Percentiles rank a stretch among this genome's conserved stretches.
These are phyloP conservation scores for Tor tambroides DNA, from an alignment of 2,113 vertebrate species.

Conservation along the genomic window DNA sequence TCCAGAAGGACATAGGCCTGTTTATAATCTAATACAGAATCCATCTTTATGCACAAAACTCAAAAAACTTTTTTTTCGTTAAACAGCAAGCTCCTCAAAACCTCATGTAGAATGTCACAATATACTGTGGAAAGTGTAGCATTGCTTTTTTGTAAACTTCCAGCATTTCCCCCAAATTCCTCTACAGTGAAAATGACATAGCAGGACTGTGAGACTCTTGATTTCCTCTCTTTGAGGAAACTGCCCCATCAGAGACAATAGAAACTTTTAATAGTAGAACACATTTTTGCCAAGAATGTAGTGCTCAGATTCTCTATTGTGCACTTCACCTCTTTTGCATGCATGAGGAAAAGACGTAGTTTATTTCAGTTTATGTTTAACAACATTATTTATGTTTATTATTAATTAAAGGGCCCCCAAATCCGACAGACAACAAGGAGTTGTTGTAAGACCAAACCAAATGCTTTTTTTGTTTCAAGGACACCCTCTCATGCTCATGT, in stretches of 20 bases:
- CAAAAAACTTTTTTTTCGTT: not conserved
- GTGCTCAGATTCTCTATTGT: constrained; percentile 53
- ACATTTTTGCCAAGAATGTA: constrained; percentile 61
- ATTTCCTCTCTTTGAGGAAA: constrained; percentile 54
- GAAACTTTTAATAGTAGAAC: constrained; percentile 50
- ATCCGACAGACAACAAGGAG: not conserved
- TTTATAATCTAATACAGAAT: not conserved
- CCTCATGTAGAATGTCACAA: not conserved
- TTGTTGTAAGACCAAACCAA: constrained; percentile 34
- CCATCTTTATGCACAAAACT: not conserved
- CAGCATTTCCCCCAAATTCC: constrained; percentile 40
- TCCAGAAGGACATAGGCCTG: not conserved
- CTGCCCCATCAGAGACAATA: constrained; percentile 57
- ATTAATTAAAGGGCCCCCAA: not conserved
- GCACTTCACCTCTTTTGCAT: not conserved
- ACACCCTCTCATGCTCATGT: constrained; percentile 28
- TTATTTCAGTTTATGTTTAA: constrained; percentile 5
- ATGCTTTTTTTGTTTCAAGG: constrained; percentile 43
- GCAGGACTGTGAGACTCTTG: constrained; percentile 16
- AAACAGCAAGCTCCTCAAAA: not conserved
- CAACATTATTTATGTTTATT: not conserved
- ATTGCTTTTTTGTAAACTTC: constrained; percentile 5
- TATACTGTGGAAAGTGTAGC: not conserved
- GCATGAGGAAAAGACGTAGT: not conserved
- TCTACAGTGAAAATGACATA: constrained; percentile 25